Evolutionary conservation across 2,113 vertebrate species (phyloP).

Genomic region (Nothoprocta perdicaria): DNA sequence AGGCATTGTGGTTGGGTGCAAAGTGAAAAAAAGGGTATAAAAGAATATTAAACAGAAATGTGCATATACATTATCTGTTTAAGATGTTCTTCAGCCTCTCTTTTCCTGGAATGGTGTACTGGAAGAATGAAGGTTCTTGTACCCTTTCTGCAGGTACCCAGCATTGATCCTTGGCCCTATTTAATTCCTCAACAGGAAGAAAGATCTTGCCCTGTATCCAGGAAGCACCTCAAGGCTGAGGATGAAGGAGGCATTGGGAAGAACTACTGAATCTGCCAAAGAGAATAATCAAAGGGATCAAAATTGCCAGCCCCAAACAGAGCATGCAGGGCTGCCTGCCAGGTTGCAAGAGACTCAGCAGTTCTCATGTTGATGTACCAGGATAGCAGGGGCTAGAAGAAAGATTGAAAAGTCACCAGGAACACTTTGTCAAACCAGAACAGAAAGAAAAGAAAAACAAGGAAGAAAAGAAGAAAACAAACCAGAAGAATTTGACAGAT

Average conservation of each 20-base stretch:
- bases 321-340: background rate
- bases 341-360: background rate
- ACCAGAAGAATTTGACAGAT: background rate
- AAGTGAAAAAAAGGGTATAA: background rate
- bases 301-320: background rate
- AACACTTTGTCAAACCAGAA: background rate
- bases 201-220: background rate
- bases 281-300: background rate
- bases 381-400: background rate
- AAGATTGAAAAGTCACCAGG: background rate
- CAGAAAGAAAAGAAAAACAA: background rate
- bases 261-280: background rate
- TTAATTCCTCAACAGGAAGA: no score
- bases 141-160: background rate
- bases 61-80: background rate
- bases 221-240: background rate
- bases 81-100: background rate
- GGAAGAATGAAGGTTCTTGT: background rate
- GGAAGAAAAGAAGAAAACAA: background rate
- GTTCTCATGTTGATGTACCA: background rate
- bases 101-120: background rate
- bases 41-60: background rate
- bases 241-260: background rate
- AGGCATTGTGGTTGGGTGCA: background rate
- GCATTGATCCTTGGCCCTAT: background rate